Evolutionary conservation across 2,888 invertebrate species (phyloP), one percentile per base, ranked within the genome.

Genomic region (Eretmocerus hayati): DNA sequence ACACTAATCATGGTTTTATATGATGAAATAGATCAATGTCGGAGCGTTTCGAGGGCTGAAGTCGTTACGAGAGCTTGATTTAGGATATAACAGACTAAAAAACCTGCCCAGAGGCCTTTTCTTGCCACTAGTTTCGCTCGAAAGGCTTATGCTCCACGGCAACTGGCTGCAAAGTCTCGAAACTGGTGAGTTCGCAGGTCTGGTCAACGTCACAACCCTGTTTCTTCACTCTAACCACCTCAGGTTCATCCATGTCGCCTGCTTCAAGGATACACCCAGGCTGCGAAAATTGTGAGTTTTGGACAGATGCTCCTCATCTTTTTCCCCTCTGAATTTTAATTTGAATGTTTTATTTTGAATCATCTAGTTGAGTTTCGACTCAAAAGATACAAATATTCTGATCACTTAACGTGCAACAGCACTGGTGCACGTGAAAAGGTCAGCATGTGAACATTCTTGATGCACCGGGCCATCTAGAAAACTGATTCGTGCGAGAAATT

Each of bases 191-290:
- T 83, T 87, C 57, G 67, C 72, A 19, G 84, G 84, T 1, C 69
- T 87, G 42, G 66, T 71, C 5, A 83, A 84, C 62, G 69, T 88
- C 36, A 83, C 80, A 1, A 77, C 80, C 1, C 74, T 88, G 11
- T 74, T 85, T 48, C 68, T 88, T 8, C 84, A 85, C 54, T 84
- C 85, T 55, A 88, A 88, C 64, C 77, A 82, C 58, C 71, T 88
- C 19, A 75, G 77, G 50, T 75, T 75, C 55, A 74, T 87, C 32
- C 80, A 84, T 60, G 76, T 80, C 30, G 78, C 78, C 57, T 72
- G 81, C 6, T 84, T 88, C 62, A 72, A 75, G 8, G 77, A 77
- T 32, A 75, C 84, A 42, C 81, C 79, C 41, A 82, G 80, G 64
- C 72, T 89, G 2, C 79, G 79, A 35, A 84, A 85, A 61, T 62